A percentile compares a stretch with the other conserved stretches of the same genome.
These are phyloP conservation scores for Ictalurus punctatus DNA, from an alignment of 2,113 vertebrate species.

Conservation along the genomic window DNA sequence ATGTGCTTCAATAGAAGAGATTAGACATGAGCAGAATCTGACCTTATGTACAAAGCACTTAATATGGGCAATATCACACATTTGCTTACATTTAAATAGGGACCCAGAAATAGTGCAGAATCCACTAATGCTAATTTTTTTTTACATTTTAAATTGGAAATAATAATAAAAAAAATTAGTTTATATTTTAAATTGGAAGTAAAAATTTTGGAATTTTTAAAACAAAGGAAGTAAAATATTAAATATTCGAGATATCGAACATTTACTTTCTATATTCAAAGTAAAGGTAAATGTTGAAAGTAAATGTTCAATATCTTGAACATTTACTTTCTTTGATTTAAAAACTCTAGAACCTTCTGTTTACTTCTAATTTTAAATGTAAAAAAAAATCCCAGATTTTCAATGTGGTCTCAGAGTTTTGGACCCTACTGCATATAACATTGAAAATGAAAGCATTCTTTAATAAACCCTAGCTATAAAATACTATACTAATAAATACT, in stretches of 20 bases:
- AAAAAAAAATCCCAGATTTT: not conserved
- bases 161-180: no score
- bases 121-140: no score
- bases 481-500: no score
- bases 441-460: not conserved
- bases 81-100: not conserved
- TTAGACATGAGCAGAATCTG: not conserved
- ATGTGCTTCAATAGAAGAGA: not conserved
- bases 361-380: not conserved
- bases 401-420: not conserved
- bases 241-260: no score
- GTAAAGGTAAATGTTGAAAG: no score
- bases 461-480: not conserved
- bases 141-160: no score
- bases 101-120: no score
- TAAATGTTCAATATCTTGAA: not conserved
- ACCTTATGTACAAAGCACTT: not conserved
- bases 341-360: not conserved
- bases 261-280: no score
- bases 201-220: no score
- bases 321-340: not conserved
- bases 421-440: not conserved
- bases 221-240: no score
- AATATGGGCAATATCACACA: not conserved
- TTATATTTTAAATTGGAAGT: no score